Conservation (phyloP, 2,888 invertebrate genomes). For the Prosapia bicincta region DNA sequence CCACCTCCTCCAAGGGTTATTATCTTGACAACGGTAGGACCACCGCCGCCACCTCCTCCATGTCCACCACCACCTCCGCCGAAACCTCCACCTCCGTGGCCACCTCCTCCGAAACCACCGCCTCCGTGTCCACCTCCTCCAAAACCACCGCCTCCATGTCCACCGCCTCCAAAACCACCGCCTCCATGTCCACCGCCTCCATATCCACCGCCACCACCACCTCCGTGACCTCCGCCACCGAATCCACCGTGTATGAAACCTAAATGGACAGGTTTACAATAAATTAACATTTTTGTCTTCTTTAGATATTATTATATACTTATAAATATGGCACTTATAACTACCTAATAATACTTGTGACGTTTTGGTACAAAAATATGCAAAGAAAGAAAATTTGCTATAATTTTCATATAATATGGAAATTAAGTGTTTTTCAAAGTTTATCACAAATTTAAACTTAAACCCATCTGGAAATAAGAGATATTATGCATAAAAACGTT, state of each 20-base stretch:
- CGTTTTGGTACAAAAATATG: no score
- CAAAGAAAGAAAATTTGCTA: no score
- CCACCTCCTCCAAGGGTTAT: conserved; percentile 20
- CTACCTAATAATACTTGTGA: no score
- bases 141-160: conserved; percentile 21
- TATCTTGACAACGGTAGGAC: conserved; percentile 21
- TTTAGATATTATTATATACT: no score
- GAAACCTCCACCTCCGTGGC: background rate
- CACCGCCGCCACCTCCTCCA: conserved; percentile 9
- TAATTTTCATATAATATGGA: no score
- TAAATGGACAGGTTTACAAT: no score
- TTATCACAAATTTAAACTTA: no score
- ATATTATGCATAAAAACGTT: no score
- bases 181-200: conserved; percentile 22
- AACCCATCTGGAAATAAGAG: no score
- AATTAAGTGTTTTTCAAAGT: no score
- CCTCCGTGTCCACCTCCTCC: background rate
- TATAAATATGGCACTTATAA: no score
- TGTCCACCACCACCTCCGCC: background rate
- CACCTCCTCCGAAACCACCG: background rate
- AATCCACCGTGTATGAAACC: background rate
- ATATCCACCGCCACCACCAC: conserved; percentile 26
- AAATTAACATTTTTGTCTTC: no score
- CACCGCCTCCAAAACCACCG: conserved; percentile 31
- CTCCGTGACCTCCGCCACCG: background rate